These are phyloP conservation scores for Platycheirus albimanus DNA, from an alignment of 2,888 invertebrate genomes.

Conservation along the genomic window DNA sequence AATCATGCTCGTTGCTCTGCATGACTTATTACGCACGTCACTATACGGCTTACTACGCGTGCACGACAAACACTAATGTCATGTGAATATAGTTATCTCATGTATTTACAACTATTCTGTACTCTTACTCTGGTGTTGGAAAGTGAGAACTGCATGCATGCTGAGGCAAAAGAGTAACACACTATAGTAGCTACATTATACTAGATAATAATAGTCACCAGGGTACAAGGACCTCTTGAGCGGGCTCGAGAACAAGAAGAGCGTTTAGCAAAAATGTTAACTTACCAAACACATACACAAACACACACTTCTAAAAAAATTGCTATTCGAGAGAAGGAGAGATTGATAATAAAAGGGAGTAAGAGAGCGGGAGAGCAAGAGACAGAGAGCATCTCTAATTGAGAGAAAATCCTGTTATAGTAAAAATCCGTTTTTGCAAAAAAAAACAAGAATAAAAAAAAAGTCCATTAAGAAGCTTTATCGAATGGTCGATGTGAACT, in stretches of 20 bases:
- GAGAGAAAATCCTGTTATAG: conserved; percentile 51
- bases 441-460: neutral
- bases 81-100: neutral
- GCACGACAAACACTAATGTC: conserved; percentile 33
- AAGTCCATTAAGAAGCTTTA: conserved; percentile 36
- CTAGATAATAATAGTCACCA: conserved; percentile 39
- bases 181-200: conserved; percentile 6
- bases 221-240: conserved; percentile 69
- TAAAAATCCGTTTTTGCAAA: conserved; percentile 9
- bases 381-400: neutral
- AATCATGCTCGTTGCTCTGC: conserved; percentile 8
- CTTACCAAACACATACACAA: neutral
- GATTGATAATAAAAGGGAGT: too few relatives aligned
- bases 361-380: neutral
- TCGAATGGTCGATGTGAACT: conserved; percentile 38
- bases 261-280: conserved; percentile 43
- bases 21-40: conserved; percentile 53
- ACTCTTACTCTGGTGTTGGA: conserved; percentile 10
- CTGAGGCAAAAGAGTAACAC: neutral
- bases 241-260: conserved; percentile 16
- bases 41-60: conserved; percentile 64
- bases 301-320: too few relatives aligned
- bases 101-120: conserved; percentile 39
- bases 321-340: neutral
- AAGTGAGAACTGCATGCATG: neutral